phyloP scores from a whole-genome alignment of 2,888 invertebrate species.

The Trichogramma dendrolimi region DNA sequence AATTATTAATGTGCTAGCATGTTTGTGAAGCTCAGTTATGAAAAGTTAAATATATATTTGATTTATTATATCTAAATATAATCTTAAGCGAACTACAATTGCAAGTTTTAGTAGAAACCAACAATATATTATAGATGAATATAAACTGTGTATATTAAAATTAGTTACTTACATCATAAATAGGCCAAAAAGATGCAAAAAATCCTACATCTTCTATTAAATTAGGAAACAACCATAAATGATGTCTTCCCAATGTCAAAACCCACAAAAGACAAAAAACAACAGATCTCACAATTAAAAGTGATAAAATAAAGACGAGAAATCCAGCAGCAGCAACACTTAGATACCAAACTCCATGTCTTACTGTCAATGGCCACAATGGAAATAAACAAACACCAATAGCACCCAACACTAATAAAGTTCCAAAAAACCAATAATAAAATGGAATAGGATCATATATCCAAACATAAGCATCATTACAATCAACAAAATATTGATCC shows the following conservation, averaged over 20 bases:
- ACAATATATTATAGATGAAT: neutral
- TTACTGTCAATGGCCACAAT: conserved; percentile 93
- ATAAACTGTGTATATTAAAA: conserved; percentile 2
- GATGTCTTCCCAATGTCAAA: conserved; percentile 81
- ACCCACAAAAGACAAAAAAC: conserved; percentile 91
- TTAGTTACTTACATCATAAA: conserved; percentile 69
- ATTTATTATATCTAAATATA: conserved; percentile 16
- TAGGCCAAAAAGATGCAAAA: conserved; percentile 96
- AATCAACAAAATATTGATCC: conserved; percentile 90
- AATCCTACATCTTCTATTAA: conserved; percentile 98
- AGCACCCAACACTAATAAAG: conserved; percentile 82
- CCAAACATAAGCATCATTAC: conserved; percentile 95
- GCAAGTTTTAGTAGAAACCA: too few relatives aligned
- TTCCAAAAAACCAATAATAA: conserved; percentile 92
- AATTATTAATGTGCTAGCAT: neutral
- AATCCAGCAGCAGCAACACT: conserved; percentile 93
- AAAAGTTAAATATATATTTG: conserved; percentile 28
- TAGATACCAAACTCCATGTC: conserved; percentile 92
- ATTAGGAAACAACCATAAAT: conserved; percentile 98
- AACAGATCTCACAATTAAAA: conserved; percentile 84
- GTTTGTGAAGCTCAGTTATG: conserved; percentile 11
- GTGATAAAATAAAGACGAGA: conserved; percentile 85
- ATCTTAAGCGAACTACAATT: neutral
- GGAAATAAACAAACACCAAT: conserved; percentile 97
- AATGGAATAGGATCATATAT: conserved; percentile 95